These are phyloP conservation scores for Stercorarius parasiticus DNA, from an alignment of 2,113 vertebrate species.

Conservation along the genomic window DNA sequence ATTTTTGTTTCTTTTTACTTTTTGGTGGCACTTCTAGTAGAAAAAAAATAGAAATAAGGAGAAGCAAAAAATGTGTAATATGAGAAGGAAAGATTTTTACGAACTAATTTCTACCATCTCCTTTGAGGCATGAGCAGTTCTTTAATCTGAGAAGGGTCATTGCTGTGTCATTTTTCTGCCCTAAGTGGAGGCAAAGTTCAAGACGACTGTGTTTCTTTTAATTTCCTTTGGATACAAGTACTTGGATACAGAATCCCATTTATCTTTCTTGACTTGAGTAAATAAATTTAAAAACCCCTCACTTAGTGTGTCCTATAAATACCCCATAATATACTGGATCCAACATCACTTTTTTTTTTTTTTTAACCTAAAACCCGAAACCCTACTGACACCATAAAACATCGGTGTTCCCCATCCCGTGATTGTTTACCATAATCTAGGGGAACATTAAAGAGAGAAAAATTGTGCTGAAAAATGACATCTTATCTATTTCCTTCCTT, in stretches of 20 bases:
- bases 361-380: slow-evolving; percentile 36
- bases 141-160: slow-evolving; percentile 8
- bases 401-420: not conserved
- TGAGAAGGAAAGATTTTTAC: not conserved
- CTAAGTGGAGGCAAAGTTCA: slow-evolving; percentile 3
- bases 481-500: slow-evolving; percentile 15
- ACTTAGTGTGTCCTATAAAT: not conserved
- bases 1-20: not conserved
- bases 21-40: not conserved
- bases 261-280: slow-evolving; percentile 29
- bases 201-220: not conserved
- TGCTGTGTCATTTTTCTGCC: not conserved
- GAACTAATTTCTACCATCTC: not conserved
- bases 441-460: slow-evolving; percentile 44
- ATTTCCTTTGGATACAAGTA: slow-evolving; percentile 1
- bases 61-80: not conserved
- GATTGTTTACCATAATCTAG: slow-evolving; percentile 37
- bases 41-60: not conserved
- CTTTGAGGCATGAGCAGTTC: not conserved
- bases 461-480: slow-evolving; percentile 48
- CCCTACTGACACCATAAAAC: slow-evolving; percentile 46
- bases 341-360: not conserved
- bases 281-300: not conserved
- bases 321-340: not conserved
- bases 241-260: not conserved